Percentiles rank a stretch among this genome's conserved stretches.
Evolutionary conservation across 1,140 invertebrate genomes (phyloP).

Genomic region (Eulimnadia texana): DNA sequence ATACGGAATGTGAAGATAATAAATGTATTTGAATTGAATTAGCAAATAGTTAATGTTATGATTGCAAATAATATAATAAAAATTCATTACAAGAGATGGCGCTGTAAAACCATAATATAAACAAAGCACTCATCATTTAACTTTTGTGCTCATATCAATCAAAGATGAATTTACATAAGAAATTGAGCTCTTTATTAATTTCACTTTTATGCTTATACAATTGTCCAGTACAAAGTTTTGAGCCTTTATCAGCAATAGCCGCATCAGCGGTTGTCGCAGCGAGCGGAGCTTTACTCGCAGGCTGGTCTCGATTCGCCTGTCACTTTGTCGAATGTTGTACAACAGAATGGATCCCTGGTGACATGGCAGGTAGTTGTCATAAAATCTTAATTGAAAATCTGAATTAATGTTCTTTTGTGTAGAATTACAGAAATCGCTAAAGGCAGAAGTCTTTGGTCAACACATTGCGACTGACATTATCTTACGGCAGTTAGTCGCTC

Average conservation of each 20-base stretch:
- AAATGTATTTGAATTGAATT: too few species aligned
- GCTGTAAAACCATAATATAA: too few species aligned
- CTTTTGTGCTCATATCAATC: too few species aligned
- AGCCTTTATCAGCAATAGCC: neutral
- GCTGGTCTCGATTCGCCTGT: neutral
- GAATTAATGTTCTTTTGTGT: neutral
- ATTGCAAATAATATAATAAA: too few species aligned
- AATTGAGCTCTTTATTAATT: too few species aligned
- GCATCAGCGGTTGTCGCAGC: neutral
- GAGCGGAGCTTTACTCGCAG: neutral
- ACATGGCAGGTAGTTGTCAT: neutral
- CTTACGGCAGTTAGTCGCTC: conserved; percentile 2
- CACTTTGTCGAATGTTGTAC: neutral
- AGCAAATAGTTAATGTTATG: too few species aligned
- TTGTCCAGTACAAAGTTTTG: neutral
- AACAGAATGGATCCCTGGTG: neutral
- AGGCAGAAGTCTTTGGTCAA: conserved; percentile 14
- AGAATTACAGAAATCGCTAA: neutral
- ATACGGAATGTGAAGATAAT: too few species aligned
- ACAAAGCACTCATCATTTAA: too few species aligned
- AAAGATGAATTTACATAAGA: too few species aligned
- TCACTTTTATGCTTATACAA: neutral
- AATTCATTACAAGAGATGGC: too few species aligned
- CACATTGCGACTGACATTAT: conserved; percentile 12
- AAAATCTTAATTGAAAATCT: neutral